Conservation (phyloP, 2,888 invertebrate genomes). For the Xylota sylvarum region DNA sequence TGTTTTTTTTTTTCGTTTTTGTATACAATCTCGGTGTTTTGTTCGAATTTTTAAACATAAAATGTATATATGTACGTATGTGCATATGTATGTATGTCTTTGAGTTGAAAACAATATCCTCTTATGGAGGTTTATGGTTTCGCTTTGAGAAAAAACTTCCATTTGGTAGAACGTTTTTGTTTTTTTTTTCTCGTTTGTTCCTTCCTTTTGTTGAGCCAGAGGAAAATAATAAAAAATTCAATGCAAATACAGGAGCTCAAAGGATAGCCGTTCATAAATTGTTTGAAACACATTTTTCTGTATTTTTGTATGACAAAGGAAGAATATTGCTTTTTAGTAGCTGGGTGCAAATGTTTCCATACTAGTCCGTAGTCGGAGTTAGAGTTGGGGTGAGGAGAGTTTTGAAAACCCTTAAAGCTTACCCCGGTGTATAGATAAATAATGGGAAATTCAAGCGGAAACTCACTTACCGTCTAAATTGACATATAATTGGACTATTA, state of each 20-base stretch:
- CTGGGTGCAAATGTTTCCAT: not conserved
- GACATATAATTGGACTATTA: conserved; percentile 40
- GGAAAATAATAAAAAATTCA: not conserved
- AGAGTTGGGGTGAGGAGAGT: too few relatives aligned
- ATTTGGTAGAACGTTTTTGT: not conserved
- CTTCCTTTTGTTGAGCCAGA: not conserved
- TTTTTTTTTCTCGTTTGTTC: not conserved
- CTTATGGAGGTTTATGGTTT: not conserved
- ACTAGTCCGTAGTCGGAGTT: too few relatives aligned
- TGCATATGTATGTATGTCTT: not conserved
- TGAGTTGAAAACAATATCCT: conserved; percentile 24
- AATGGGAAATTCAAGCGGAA: conserved; percentile 8
- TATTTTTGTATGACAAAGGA: not conserved
- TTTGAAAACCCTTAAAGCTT: not conserved
- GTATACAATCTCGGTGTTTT: not conserved
- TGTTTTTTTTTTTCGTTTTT: conserved; percentile 1
- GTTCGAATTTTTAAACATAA: conserved; percentile 13
- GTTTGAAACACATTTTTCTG: not conserved
- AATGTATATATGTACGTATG: not conserved
- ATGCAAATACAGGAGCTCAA: conserved; percentile 2
- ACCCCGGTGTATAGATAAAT: not conserved
- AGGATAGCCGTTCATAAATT: conserved; percentile 8
- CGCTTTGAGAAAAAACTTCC: conserved; percentile 6
- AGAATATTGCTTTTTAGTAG: not conserved
- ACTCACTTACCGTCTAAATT: conserved; percentile 17